Evolutionary conservation across 2,113 vertebrate species (phyloP).

Genomic region (Tragelaphus imberbis): DNA sequence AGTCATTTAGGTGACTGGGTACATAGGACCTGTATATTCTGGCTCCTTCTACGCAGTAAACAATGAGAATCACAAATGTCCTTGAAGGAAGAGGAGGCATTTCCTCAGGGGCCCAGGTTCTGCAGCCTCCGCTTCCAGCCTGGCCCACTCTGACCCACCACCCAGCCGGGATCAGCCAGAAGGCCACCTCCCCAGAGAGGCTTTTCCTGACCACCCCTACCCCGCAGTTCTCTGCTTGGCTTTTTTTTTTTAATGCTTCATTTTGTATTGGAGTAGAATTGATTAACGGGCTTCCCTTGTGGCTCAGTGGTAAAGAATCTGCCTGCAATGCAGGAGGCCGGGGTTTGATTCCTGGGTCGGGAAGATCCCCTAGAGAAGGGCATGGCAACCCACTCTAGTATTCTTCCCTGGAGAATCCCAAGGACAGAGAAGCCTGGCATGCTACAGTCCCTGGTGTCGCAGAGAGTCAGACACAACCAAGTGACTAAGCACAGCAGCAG

Average conservation of each 20-base stretch:
- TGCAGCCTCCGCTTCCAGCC: neutral
- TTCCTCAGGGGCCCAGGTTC: neutral
- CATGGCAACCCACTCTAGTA: neutral
- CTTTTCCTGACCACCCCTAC: neutral
- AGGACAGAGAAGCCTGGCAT: neutral
- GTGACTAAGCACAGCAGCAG: neutral
- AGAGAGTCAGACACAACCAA: neutral
- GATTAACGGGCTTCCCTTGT: neutral
- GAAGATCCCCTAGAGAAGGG: neutral
- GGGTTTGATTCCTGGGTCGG: neutral
- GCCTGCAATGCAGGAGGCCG: neutral
- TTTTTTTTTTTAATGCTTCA: neutral
- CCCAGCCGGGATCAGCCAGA: neutral
- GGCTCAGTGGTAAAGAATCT: neutral
- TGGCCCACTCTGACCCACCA: neutral
- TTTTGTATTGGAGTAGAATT: neutral
- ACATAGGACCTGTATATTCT: neutral
- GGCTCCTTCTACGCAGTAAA: accelerated
- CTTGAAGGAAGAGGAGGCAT: neutral
- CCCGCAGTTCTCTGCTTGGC: neutral
- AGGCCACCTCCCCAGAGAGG: neutral
- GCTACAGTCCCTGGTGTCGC: neutral
- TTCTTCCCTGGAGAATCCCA: neutral
- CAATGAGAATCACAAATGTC: neutral
- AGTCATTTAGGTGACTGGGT: neutral